phyloP scores from a whole-genome alignment of 2,113 vertebrate genomes.

The Sceloporus undulatus region DNA sequence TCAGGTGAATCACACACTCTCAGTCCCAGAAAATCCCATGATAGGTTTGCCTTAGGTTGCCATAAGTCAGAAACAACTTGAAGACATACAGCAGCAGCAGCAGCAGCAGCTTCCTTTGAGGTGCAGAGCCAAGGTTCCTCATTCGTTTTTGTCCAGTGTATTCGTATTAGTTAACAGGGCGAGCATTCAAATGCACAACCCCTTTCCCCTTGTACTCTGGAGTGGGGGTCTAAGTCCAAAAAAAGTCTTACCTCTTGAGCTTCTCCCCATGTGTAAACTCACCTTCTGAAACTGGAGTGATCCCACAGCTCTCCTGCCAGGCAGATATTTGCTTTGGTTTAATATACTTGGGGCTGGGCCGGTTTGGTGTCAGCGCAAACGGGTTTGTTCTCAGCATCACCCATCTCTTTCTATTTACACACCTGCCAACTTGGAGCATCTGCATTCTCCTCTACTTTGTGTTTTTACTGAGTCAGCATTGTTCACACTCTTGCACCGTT shows the following conservation, averaged over 20 bases:
- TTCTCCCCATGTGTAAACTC: not conserved
- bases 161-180: no score
- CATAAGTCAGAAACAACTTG: no score
- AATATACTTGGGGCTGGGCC: conserved; percentile 14
- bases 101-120: no score
- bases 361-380: not conserved
- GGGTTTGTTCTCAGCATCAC: conserved; percentile 17
- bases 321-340: not conserved
- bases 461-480: not conserved
- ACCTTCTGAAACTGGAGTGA: not conserved
- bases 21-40: no score
- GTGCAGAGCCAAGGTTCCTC: no score
- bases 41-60: no score
- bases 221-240: not conserved
- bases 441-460: not conserved
- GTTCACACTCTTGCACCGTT: not conserved
- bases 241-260: not conserved
- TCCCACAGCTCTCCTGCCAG: not conserved
- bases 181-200: not conserved
- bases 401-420: conserved; percentile 38
- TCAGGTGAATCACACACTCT: no score
- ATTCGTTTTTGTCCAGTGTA: no score
- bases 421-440: conserved; percentile 35
- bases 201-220: not conserved
- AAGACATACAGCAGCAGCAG: no score